Percentiles rank a stretch among this genome's conserved stretches.
Evolutionary conservation across 2,113 vertebrate species (phyloP).

Genomic region (Hippocampus zosterae): DNA sequence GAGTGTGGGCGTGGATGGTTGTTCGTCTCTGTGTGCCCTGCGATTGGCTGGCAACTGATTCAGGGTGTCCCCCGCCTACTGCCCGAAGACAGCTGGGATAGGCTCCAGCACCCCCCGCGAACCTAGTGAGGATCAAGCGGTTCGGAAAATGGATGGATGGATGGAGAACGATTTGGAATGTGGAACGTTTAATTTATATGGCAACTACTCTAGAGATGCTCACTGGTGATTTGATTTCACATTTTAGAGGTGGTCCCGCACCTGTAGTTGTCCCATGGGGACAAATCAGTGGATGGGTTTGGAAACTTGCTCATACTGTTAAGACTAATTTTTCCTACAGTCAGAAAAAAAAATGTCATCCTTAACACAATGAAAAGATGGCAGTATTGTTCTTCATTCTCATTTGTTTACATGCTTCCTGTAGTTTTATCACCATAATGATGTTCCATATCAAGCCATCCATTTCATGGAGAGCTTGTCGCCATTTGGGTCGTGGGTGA

Average conservation of each 20-base stretch:
- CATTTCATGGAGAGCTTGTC: not conserved
- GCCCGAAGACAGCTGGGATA: no score
- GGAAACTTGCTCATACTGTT: not conserved
- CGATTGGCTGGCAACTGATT: no score
- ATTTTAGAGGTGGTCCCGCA: no score
- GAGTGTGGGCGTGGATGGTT: no score
- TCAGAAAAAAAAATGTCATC: not conserved
- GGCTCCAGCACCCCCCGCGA: no score
- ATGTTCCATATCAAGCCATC: not conserved
- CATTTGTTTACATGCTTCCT: not conserved
- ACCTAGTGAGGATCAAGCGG: no score
- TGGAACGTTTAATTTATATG: not conserved
- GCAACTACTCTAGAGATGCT: not conserved
- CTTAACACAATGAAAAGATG: not conserved
- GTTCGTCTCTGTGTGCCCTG: no score
- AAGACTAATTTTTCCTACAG: no score
- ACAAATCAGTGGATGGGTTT: not conserved
- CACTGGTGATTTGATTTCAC: not conserved
- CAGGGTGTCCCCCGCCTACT: no score
- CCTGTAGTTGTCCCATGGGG: no score
- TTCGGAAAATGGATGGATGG: no score
- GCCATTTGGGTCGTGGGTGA: not conserved
- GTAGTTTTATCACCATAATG: not conserved
- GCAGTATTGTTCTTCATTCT: not conserved
- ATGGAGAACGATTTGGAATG: not conserved